A percentile compares a stretch with the other conserved stretches of the same genome.
These are phyloP conservation scores for Chironomus tentans DNA, from an alignment of 2,888 invertebrate genomes.

Conservation along the genomic window DNA sequence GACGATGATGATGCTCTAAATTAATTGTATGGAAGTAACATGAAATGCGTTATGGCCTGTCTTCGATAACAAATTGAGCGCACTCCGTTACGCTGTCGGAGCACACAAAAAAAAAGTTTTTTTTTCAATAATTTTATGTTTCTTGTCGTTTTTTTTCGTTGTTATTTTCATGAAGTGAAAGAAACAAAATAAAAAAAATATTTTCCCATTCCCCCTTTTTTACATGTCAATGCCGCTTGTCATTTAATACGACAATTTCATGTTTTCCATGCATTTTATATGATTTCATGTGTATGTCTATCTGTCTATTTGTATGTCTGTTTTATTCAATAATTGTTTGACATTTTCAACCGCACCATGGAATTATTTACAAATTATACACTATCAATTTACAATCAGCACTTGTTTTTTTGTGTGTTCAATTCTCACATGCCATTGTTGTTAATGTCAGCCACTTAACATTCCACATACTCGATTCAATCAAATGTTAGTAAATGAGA, in stretches of 20 bases:
- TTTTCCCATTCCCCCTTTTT: neutral
- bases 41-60: neutral
- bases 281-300: neutral
- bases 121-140: neutral
- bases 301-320: neutral
- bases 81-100: conserved; percentile 1
- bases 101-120: neutral
- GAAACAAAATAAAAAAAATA: neutral
- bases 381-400: conserved; percentile 6
- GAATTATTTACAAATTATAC: conserved; percentile 10
- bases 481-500: too few species aligned
- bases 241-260: neutral
- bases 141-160: neutral
- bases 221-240: neutral
- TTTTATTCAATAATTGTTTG: neutral
- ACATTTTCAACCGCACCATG: neutral
- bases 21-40: conserved; percentile 15
- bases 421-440: neutral
- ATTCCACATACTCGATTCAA: neutral
- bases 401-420: neutral
- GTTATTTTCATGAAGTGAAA: too few species aligned
- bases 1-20: neutral
- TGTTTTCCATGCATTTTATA: neutral
- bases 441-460: neutral
- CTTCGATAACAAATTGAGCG: conserved; percentile 13